Evolutionary conservation across 2,888 invertebrate genomes (phyloP), one percentile per base, ranked within the genome.

Genomic region (Balanococcus diminutus): DNA sequence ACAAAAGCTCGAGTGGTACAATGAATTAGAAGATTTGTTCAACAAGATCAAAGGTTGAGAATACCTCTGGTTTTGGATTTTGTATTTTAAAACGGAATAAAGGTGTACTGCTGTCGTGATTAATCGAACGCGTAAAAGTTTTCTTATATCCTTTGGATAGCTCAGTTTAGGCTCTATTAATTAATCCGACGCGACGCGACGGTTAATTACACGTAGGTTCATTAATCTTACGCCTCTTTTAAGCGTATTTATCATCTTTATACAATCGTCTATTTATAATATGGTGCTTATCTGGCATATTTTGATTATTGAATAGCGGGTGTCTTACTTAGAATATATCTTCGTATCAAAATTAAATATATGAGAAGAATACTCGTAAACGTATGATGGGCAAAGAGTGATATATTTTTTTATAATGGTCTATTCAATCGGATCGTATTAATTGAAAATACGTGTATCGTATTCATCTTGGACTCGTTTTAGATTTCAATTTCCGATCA

Each of bases 301-400:
- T 67, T 67, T 67, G 67, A 67, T 67, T 67, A 67, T 67, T 67
- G 67, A 67, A 67, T 67, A 67, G 67, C 67, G 67, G 67, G 67
- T 67, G 67, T 28, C 67, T 56, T 56, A 36, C 11, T 42, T 14
- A 14, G 8, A 9, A 11, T 42, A 11, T 11, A 36, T 36, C 36
- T 36, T 5, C 46, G 14, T n/a, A n/a, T n/a, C n/a, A n/a, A n/a
- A n/a, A n/a, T n/a, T n/a, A n/a, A n/a, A n/a, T n/a, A n/a, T 22
- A 22, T 6, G 11, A 56, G 8, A 36, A 36, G 56, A 56, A 56
- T 22, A n/a, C 16, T 4, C 1, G 6, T n/a, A 46, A 46, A 42
- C 42, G 42, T 42, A 42, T 9, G 61, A 25, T 25, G 28, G 67
- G 16, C 61, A 28, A 25, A 14, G 28, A 67, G 28, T 67, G 67